Evolutionary conservation across 2,113 vertebrate genomes (phyloP).

Genomic region (Lepisosteus osseus): DNA sequence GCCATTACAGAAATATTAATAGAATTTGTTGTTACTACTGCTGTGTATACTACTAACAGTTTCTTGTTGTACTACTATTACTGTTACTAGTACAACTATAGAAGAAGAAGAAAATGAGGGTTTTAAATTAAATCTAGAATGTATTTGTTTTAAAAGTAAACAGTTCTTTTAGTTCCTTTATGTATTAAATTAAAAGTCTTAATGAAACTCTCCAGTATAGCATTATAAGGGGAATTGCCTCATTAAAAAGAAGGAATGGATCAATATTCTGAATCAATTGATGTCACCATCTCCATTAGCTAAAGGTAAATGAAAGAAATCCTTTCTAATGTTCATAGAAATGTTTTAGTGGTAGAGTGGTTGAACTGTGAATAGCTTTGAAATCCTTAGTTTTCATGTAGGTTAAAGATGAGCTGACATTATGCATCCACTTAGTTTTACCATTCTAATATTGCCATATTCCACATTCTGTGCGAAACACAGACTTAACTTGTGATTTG

Average conservation of each 20-base stretch:
- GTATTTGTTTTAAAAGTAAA: too few relatives aligned
- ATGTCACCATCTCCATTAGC: slow-evolving; percentile 47
- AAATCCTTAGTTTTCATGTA: slow-evolving; percentile 11
- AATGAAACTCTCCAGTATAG: slow-evolving; percentile 55
- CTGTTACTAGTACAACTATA: too few relatives aligned
- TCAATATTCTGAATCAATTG: slow-evolving; percentile 51
- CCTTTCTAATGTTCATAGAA: slow-evolving; percentile 30
- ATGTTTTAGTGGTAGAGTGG: slow-evolving; percentile 22
- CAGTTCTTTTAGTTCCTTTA: slow-evolving; percentile 30
- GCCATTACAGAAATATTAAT: too few relatives aligned
- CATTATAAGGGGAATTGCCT: slow-evolving; percentile 50
- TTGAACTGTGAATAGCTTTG: not conserved
- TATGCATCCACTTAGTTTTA: not conserved
- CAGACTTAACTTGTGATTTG: not conserved
- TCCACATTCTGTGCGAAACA: not conserved
- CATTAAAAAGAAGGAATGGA: slow-evolving; percentile 34
- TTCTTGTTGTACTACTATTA: too few relatives aligned
- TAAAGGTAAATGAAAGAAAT: slow-evolving; percentile 41
- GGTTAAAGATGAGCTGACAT: slow-evolving; percentile 31
- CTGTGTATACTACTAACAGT: too few relatives aligned
- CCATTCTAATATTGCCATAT: not conserved
- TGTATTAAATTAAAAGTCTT: slow-evolving; percentile 41
- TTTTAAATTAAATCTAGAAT: too few relatives aligned
- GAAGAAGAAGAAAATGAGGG: too few relatives aligned
- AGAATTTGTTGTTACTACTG: too few relatives aligned